Evolutionary conservation across 2,113 vertebrate genomes (phyloP), one percentile per base, ranked within the genome.

Genomic region (Rhea pennata): DNA sequence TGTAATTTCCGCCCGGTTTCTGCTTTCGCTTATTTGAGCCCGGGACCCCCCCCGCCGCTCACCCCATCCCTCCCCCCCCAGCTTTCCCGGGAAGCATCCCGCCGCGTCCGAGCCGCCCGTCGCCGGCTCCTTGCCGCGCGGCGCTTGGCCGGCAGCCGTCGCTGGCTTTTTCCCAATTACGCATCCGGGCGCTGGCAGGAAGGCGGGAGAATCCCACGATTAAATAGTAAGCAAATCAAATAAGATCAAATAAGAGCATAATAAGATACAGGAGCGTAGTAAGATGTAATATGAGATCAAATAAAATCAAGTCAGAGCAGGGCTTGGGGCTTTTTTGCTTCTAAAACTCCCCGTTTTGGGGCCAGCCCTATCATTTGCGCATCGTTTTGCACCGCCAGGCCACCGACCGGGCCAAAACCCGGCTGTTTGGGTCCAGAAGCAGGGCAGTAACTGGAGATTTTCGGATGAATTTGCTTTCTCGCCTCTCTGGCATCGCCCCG

Each of bases 271-370:
- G 29, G 56, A 58, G 54, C 22, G 12, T 14, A 24, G 53, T 5
- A 15, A 29, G 54, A 31, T 59, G 17, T 31, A 22, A 33, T 19
- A 19, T 20, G 11, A 59, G 31, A 17, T 12, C 56, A 58, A 15
- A 10, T 20, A 39, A 33, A 1, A 40, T 36, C 40, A 6, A 58
- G 56, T 8, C 5, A 27, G 59, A 24, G 20, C 39, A 14, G 39
- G 23, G 17, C 31, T 39, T 70, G 48, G 42, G 62, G 19, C 2
- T 31, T 44, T 44, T 81, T 33, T 13, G 23, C 64, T 58, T 74
- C 20, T 36, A 24, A 0, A 1, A 0, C 10, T 73, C n/a, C 39
- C 10, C 2, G 0, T 7, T 92, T 46, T n/a, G 72, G 75, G 62
- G 21, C 3, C 11, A 40, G 4, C 61, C 84, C 75, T 23, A 72